Evolutionary conservation across 2,888 invertebrate genomes (phyloP).

Genomic region (Peribatodes rhomboidaria): DNA sequence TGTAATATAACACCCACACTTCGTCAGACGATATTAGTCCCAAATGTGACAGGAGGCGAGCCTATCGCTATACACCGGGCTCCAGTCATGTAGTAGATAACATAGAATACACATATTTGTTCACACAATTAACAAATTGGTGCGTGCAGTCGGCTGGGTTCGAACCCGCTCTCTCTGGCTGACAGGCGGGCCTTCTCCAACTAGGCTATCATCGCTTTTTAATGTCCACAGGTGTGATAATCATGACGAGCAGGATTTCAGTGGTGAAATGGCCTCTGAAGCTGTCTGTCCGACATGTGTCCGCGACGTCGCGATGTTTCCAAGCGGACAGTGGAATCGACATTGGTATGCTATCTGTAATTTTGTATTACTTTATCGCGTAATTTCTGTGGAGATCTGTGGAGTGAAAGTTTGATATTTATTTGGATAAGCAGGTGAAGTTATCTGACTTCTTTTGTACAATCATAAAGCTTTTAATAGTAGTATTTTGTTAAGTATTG

Average conservation of each 20-base stretch:
- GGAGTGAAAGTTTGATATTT: slow-evolving; percentile 24
- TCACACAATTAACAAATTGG: too few relatives aligned
- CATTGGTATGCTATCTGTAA: slow-evolving; percentile 54
- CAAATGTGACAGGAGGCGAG: too few relatives aligned
- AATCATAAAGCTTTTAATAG: background rate
- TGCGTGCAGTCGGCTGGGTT: too few relatives aligned
- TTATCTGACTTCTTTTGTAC: background rate
- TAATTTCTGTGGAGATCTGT: background rate
- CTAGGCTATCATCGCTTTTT: too few relatives aligned
- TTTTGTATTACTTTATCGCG: slow-evolving; percentile 2
- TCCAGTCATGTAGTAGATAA: too few relatives aligned
- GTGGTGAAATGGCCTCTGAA: slow-evolving; percentile 65
- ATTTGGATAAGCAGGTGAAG: background rate
- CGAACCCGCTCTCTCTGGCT: too few relatives aligned
- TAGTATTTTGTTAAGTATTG: background rate
- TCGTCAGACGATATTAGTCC: too few relatives aligned
- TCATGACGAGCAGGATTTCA: slow-evolving; percentile 62
- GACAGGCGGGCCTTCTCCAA: too few relatives aligned
- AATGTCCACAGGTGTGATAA: slow-evolving; percentile 15
- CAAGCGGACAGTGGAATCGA: slow-evolving; percentile 67
- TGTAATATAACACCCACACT: too few relatives aligned
- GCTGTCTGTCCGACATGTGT: slow-evolving; percentile 51
- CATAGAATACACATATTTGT: too few relatives aligned
- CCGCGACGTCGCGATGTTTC: slow-evolving; percentile 50
- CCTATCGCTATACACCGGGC: too few relatives aligned